Conservation (phyloP, 2,113 vertebrate species). For the Nettapus auritus region DNA sequence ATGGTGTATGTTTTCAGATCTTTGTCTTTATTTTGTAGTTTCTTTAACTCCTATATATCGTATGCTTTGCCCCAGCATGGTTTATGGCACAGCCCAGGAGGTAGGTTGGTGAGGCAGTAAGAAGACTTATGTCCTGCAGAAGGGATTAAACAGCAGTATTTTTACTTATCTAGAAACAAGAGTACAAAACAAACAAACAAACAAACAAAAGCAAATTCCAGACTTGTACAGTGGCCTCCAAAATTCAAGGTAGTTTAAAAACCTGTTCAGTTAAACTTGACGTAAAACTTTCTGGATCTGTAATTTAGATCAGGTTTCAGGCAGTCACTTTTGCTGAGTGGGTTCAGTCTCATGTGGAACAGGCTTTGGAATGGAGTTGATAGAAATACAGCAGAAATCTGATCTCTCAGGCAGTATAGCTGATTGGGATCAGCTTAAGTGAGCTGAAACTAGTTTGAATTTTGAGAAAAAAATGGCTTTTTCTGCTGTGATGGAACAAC, state of each 20-base stretch:
- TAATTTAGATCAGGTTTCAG: constrained; percentile 13
- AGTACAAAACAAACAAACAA: background rate
- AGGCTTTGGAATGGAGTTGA: background rate
- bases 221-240: background rate
- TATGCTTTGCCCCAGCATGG: background rate
- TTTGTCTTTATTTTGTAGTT: background rate
- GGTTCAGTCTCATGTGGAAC: background rate
- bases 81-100: constrained; percentile 3
- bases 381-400: constrained; percentile 1
- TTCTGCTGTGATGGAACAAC: background rate
- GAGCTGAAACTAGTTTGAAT: background rate
- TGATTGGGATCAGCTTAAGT: constrained; percentile 14
- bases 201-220: background rate
- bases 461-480: background rate
- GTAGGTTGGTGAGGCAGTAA: background rate
- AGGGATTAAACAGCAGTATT: background rate
- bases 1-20: background rate
- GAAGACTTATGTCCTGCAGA: background rate
- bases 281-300: background rate
- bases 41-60: background rate
- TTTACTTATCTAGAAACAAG: background rate
- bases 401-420: background rate
- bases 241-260: constrained; percentile 17
- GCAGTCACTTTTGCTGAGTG: background rate
- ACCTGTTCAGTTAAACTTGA: background rate